These are phyloP conservation scores for Caenorhabditis sp. DNA, from an alignment of 2,888 invertebrate genomes.

Conservation along the genomic window DNA sequence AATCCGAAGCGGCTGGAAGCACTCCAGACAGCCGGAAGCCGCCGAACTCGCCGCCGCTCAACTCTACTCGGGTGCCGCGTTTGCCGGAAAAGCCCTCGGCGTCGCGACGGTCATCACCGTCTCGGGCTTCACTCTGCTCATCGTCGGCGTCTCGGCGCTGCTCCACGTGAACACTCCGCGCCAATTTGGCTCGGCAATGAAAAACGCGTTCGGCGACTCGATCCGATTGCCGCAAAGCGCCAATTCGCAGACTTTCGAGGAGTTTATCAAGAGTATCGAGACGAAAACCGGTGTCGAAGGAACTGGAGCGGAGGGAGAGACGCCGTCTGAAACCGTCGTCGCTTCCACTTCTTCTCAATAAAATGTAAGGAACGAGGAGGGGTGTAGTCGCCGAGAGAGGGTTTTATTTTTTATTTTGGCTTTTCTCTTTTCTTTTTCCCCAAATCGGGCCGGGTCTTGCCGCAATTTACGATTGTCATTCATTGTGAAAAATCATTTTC, in stretches of 20 bases:
- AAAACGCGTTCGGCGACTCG: conserved; percentile 69
- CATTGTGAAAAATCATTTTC: too few species aligned
- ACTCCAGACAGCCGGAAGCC: conserved; percentile 71
- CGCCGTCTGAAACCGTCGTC: conserved; percentile 4
- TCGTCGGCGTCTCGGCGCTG: conserved; percentile 77
- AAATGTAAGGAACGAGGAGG: neutral
- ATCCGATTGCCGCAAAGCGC: conserved; percentile 68
- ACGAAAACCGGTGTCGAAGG: conserved; percentile 56
- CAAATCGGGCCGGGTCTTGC: too few species aligned
- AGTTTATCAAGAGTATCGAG: conserved; percentile 69
- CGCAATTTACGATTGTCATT: too few species aligned
- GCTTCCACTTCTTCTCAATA: conserved; percentile 5
- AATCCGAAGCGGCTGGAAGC: conserved; percentile 72
- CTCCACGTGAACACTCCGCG: conserved; percentile 80
- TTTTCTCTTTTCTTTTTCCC: too few species aligned
- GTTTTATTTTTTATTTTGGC: too few species aligned
- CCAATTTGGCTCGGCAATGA: conserved; percentile 80
- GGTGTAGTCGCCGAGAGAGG: too few species aligned
- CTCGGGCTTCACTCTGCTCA: conserved; percentile 78
- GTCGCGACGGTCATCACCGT: conserved; percentile 80
- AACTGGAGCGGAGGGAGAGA: neutral
- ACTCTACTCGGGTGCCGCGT: conserved; percentile 76
- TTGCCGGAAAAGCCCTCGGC: conserved; percentile 78
- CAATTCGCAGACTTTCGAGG: conserved; percentile 73
- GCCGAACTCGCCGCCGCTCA: conserved; percentile 69